phyloP scores from a whole-genome alignment of 2,797 vertebrate genomes.

The Limnodromus scolopaceus region DNA sequence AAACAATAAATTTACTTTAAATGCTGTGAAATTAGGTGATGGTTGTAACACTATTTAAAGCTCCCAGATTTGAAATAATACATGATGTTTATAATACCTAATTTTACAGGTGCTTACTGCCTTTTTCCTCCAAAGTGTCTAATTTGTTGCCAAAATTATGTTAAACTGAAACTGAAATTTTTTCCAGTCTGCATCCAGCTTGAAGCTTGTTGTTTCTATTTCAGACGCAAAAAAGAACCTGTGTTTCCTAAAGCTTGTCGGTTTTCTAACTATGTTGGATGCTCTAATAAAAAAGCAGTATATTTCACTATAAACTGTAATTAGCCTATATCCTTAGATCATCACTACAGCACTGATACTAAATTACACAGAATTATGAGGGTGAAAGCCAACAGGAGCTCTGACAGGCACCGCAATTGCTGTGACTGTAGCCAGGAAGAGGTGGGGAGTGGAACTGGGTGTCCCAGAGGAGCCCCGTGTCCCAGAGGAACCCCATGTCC shows the following conservation, averaged over 20 bases:
- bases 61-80: neutral
- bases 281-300: neutral
- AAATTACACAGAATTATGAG: neutral
- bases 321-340: neutral
- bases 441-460: accelerated
- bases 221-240: neutral
- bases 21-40: neutral
- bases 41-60: neutral
- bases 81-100: neutral
- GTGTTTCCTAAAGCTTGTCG: neutral
- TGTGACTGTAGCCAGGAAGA: neutral
- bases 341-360: neutral
- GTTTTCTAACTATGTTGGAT: neutral
- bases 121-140: neutral
- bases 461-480: neutral
- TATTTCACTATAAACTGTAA: neutral
- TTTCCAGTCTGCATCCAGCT: neutral
- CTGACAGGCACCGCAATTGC: neutral
- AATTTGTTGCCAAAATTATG: neutral
- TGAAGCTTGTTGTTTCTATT: neutral
- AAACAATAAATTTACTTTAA: neutral
- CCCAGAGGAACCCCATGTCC: no score
- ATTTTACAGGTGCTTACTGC: neutral
- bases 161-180: neutral
- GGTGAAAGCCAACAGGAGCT: neutral